Percentiles rank a stretch among this genome's conserved stretches.
These are phyloP conservation scores for Rhinopithecus roxellana DNA, from an alignment of 2,113 vertebrate species.

Conservation along the genomic window DNA sequence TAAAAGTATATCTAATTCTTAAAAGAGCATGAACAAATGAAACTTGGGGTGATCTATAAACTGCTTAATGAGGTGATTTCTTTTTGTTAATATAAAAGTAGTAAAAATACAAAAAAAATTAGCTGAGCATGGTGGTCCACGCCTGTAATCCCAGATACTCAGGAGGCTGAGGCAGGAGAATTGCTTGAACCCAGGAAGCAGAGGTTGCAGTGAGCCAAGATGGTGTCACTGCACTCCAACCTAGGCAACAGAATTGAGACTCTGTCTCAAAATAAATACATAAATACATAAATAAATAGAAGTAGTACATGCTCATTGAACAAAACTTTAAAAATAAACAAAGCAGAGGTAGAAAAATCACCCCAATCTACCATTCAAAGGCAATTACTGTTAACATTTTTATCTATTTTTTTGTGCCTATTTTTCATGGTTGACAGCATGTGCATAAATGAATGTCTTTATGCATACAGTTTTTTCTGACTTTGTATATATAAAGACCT, in stretches of 20 bases:
- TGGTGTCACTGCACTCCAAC: no score
- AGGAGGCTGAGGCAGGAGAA: no score
- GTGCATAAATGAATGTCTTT: not conserved
- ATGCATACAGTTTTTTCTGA: not conserved
- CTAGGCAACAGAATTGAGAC: no score
- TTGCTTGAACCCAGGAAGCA: no score
- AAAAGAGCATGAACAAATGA: not conserved
- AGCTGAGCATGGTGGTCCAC: no score
- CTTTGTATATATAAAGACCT: not conserved
- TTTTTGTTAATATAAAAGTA: conserved; percentile 3
- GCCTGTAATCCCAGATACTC: no score
- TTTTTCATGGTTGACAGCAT: conserved; percentile 3
- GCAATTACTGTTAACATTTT: not conserved
- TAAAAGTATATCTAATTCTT: conserved; percentile 5
- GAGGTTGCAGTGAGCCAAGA: no score
- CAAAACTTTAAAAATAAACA: conserved; percentile 17
- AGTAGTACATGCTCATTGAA: not conserved
- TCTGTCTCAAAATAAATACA: no score
- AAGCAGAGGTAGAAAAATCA: not conserved
- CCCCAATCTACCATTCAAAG: not conserved
- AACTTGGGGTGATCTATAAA: not conserved
- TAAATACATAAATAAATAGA: no score
- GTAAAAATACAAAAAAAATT: not conserved
- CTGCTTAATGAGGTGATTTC: not conserved
- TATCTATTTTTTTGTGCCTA: not conserved